Conservation (phyloP, 2,888 invertebrate species). For the Pediacus dermestoides region DNA sequence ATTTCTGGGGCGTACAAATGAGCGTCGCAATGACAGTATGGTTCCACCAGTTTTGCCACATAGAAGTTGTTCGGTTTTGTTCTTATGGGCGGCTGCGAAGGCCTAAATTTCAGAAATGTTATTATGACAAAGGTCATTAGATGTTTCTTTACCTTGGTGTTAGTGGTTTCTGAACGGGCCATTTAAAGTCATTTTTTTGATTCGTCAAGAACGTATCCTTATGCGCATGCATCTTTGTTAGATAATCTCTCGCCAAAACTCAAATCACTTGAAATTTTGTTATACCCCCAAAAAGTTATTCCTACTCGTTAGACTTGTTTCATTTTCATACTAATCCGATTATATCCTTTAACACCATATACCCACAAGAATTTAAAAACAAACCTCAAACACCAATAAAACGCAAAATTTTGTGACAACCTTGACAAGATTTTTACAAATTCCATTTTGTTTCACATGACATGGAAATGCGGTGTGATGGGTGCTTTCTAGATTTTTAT, state of each 20-base stretch:
- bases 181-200: constrained; percentile 54
- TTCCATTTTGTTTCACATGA: constrained; percentile 32
- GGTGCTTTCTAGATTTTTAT: constrained; percentile 1
- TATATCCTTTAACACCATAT: too few relatives aligned
- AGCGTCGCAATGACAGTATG: constrained; percentile 63
- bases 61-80: constrained; percentile 51
- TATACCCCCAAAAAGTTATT: too few relatives aligned
- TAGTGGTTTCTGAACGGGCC: constrained; percentile 60
- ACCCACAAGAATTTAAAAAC: constrained; percentile 25
- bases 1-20: constrained; percentile 60
- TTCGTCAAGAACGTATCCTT: constrained; percentile 52
- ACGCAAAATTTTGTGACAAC: constrained; percentile 39
- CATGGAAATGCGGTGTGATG: background rate
- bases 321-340: too few relatives aligned
- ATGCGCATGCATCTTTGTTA: too few relatives aligned
- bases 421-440: constrained; percentile 37
- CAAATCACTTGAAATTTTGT: too few relatives aligned
- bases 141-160: constrained; percentile 52
- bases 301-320: too few relatives aligned
- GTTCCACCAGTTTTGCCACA: constrained; percentile 56
- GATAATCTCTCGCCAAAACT: too few relatives aligned
- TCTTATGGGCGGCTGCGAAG: constrained; percentile 58
- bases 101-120: constrained; percentile 44
- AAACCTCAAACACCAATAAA: constrained; percentile 31
- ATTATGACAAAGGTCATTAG: constrained; percentile 1